Conservation (phyloP, 2,888 invertebrate genomes). For the Rhorus exstirpatorius region DNA sequence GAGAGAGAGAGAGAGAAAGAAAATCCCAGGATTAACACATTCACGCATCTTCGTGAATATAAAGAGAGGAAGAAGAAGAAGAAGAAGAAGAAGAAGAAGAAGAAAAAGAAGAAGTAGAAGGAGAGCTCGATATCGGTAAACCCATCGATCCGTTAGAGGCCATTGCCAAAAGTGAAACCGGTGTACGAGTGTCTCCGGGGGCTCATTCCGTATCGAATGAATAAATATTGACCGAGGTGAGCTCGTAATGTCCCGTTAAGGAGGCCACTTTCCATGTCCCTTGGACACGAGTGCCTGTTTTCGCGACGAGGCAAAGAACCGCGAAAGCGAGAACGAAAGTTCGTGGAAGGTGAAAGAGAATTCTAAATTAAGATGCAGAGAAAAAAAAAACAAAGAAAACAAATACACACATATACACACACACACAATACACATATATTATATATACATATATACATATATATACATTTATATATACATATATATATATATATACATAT, state of each 20-base stretch:
- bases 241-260: constrained; percentile 73
- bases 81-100: no score
- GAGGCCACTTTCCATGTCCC: constrained; percentile 79
- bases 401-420: no score
- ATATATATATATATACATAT: no score
- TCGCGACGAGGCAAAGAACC: constrained; percentile 25
- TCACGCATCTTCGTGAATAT: no score
- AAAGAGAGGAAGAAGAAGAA: no score
- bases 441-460: no score
- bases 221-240: constrained; percentile 74
- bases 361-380: not conserved
- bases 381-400: not conserved
- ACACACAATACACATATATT: no score
- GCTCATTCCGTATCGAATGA: constrained; percentile 32
- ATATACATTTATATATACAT: no score
- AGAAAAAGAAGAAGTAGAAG: constrained; percentile 1
- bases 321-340: constrained; percentile 35
- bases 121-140: constrained; percentile 23
- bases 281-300: constrained; percentile 61
- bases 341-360: constrained; percentile 36
- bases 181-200: constrained; percentile 68
- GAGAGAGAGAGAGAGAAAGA: not conserved
- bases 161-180: constrained; percentile 86
- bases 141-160: constrained; percentile 79
- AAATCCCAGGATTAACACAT: not conserved